Evolutionary conservation across 2,797 vertebrate species (phyloP), one percentile per base, ranked within the genome.

Genomic region (Chelon auratus): DNA sequence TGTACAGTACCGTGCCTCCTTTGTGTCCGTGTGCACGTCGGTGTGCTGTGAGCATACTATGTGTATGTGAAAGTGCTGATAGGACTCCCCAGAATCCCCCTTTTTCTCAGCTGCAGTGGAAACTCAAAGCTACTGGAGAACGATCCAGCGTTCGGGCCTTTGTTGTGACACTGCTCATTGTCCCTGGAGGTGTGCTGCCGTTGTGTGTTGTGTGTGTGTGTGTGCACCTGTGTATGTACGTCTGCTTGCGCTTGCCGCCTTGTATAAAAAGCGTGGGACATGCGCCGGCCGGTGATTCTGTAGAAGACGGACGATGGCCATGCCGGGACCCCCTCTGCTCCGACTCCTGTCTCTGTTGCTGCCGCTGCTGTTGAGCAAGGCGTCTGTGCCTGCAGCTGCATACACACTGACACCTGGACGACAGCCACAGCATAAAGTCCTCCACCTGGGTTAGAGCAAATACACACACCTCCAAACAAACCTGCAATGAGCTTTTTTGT

Each of bases 31-130:
- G 56, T 69, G 53, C 57, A 65, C 72, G 75, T 75, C 37, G 14
- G 53, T 80, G 80, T 86, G 64, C 68, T 62, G 62, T 77, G 72
- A 66, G 71, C 56, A 55, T 62, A 47, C 61, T 84, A 75, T 75
- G 64, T 86, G 83, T 75, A 63, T 58, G 42, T 86, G 82, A 94
- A 92, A 85, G 70, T 94, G 92, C 95, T 95, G 94, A 94, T 75
- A 8, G 87, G 81, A 89, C 88, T 88, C 70, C 86, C 80, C 74
- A 39, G 78, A 86, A 83, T 83, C 1, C 52, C 20, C 22, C 71
- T 83, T 50, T 72, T 82, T 86, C 84, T 88, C 87, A 82, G 80
- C 72, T 39, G 77, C 85, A 84, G 91, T 80, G 69, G 85, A 92
- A 91, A 82, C 86, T 89, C 81, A 74, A 50, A 72, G 80, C 89